A percentile compares a stretch with the other conserved stretches of the same genome.
phyloP scores from a whole-genome alignment of 2,797 vertebrate species.

The Stomatorhinus walkeri region DNA sequence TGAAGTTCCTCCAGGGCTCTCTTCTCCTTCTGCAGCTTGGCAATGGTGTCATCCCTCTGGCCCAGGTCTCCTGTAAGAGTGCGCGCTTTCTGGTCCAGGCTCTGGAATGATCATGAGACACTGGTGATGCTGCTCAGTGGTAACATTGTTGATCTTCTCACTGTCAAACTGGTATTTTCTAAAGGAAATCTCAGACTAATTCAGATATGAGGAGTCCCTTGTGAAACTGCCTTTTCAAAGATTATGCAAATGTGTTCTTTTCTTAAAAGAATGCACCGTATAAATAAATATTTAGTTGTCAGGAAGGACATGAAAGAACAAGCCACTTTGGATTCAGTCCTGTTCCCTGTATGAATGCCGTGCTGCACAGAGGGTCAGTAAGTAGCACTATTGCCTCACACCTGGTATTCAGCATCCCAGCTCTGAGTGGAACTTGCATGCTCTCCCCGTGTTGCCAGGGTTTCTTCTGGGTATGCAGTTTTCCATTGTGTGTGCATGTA shows the following conservation, averaged over 20 bases:
- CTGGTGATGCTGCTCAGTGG: background rate
- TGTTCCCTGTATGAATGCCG: background rate
- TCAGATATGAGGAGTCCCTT: background rate
- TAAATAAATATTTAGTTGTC: background rate
- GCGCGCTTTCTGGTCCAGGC: constrained; percentile 55
- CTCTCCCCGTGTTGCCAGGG: background rate
- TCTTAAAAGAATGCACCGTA: background rate
- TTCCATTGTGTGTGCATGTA: background rate
- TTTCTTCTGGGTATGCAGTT: background rate
- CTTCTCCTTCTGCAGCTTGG: constrained; percentile 64
- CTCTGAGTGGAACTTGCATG: background rate
- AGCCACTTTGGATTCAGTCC: background rate
- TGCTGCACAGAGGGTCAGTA: background rate
- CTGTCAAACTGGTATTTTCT: background rate
- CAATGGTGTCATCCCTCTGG: constrained; percentile 54
- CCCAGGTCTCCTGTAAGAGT: constrained; percentile 58
- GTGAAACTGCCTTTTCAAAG: background rate
- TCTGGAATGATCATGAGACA: constrained; percentile 35
- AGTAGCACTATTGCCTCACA: background rate
- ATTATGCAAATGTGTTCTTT: background rate
- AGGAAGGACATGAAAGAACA: background rate
- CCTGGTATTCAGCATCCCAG: background rate
- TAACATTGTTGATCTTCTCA: background rate
- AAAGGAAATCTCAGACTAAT: background rate
- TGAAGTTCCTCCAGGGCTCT: constrained; percentile 61